phyloP scores from a whole-genome alignment of 2,888 invertebrate genomes.

The Buathra laborator region DNA sequence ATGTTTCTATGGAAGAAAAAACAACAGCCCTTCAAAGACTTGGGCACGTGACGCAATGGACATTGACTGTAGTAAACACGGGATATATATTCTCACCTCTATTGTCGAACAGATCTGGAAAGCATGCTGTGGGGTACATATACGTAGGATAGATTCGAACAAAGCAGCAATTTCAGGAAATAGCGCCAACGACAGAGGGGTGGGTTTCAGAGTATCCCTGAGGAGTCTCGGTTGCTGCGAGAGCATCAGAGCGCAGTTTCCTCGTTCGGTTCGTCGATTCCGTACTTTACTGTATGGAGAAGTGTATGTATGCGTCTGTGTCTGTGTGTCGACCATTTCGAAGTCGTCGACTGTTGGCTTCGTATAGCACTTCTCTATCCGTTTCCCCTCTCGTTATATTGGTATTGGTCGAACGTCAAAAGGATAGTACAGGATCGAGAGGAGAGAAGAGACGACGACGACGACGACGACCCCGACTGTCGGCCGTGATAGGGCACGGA shows the following conservation, averaged over 20 bases:
- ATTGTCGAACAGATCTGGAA: constrained; percentile 19
- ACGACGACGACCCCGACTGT: constrained; percentile 35
- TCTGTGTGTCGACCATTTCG: neutral
- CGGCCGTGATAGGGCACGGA: constrained; percentile 58
- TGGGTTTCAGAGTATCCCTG: constrained; percentile 1
- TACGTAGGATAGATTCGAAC: constrained; percentile 33
- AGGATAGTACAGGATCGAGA: constrained; percentile 25
- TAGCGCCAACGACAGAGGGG: constrained; percentile 38
- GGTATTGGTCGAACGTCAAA: constrained; percentile 50
- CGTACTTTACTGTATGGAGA: neutral
- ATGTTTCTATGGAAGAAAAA: too few species aligned
- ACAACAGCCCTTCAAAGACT: too few species aligned
- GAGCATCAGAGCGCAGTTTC: constrained; percentile 46
- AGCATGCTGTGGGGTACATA: neutral
- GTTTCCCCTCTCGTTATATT: constrained; percentile 34
- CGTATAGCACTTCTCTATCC: constrained; percentile 25
- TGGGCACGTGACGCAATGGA: neutral
- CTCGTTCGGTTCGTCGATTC: constrained; percentile 30
- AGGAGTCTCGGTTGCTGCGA: neutral
- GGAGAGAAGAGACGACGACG: constrained; percentile 40
- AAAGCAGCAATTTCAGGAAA: constrained; percentile 61
- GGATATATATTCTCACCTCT: constrained; percentile 24
- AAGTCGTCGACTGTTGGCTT: constrained; percentile 6
- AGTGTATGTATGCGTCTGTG: neutral
- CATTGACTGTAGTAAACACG: constrained; percentile 29